Evolutionary conservation across 1,140 invertebrate genomes (phyloP), one percentile per base, ranked within the genome.

Genomic region (Lycorma delicatula): DNA sequence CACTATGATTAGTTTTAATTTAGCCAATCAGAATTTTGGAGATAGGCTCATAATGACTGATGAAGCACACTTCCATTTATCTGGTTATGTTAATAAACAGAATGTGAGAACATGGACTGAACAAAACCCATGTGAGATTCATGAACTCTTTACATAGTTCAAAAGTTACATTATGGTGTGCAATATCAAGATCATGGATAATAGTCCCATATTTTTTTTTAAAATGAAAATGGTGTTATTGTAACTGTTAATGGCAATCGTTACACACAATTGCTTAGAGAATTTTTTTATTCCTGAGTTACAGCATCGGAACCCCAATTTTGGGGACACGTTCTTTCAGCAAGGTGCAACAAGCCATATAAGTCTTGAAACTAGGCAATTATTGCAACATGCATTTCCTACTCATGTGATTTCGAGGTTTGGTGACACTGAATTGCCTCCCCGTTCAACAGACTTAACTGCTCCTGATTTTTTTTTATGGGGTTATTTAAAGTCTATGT

Each of bases 141-240:
- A 60, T n/a, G 26, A 38, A 44, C 29, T 55, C 55, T 4, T 46
- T 60, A 27, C 54, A 58, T 57, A 3, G 7, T 20, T 54, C 58
- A 51, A 7, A 48, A 60, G 55, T 58, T 3, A 60, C 55, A 36
- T 44, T 41, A n/a, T 54, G 52, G 52, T 54, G 44, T 60, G 59
- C 59, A 36, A 25, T 60, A 44, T 60, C 58, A 3, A 22, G 12
- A 41, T 38, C 22, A 18, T 29, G 52, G 11, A 41, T 54, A 7
- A 60, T 53, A 31, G 50, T 13, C 27, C 54, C 54, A 2, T 44
- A 13, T n/a, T 2, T 52, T 57, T 60, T 60, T 60, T 60, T 12
- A 60, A 58, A n/a, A n/a, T n/a, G 59, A 56, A 47, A 56, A 60
- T 23, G 54, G 27, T 22, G 12, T 16, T 18, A 31, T 44, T 28